Evolutionary conservation across 2,797 vertebrate genomes (phyloP).

Genomic region (Hapalemur alaotrensis): DNA sequence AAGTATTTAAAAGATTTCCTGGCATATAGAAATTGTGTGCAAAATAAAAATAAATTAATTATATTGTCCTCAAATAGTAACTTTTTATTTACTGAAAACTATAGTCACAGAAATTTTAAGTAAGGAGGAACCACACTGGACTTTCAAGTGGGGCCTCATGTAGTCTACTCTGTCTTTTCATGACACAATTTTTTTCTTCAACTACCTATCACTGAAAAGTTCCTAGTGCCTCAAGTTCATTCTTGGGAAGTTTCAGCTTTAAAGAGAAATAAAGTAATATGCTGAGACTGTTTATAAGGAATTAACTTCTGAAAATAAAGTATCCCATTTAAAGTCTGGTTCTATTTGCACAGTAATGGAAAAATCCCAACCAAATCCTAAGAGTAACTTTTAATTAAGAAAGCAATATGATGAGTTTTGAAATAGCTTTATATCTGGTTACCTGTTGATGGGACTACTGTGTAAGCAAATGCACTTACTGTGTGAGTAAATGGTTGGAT

Average conservation of each 20-base stretch:
- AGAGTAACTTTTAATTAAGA: constrained; percentile 34
- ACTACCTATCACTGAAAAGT: not conserved
- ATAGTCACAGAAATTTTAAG: not conserved
- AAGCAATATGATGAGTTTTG: not conserved
- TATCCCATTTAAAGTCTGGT: constrained; percentile 4
- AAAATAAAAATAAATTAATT: not conserved
- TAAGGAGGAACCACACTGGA: not conserved
- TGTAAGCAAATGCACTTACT: not conserved
- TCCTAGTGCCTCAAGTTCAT: not conserved
- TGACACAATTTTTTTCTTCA: not conserved
- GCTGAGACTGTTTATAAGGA: not conserved
- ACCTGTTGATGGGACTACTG: not conserved
- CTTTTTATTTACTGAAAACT: not conserved
- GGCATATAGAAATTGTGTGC: not conserved
- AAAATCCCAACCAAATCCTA: not conserved
- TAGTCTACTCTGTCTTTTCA: not conserved
- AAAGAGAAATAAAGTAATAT: constrained; percentile 26
- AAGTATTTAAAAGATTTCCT: not conserved
- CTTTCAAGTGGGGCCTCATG: not conserved
- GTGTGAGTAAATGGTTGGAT: not conserved
- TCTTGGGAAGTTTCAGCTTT: constrained; percentile 9
- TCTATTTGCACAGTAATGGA: constrained; percentile 14
- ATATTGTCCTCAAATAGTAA: not conserved
- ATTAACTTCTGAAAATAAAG: constrained; percentile 27
- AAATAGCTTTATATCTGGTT: not conserved